Conservation (phyloP, 1,140 invertebrate genomes). For the Bacillus rossius region DNA sequence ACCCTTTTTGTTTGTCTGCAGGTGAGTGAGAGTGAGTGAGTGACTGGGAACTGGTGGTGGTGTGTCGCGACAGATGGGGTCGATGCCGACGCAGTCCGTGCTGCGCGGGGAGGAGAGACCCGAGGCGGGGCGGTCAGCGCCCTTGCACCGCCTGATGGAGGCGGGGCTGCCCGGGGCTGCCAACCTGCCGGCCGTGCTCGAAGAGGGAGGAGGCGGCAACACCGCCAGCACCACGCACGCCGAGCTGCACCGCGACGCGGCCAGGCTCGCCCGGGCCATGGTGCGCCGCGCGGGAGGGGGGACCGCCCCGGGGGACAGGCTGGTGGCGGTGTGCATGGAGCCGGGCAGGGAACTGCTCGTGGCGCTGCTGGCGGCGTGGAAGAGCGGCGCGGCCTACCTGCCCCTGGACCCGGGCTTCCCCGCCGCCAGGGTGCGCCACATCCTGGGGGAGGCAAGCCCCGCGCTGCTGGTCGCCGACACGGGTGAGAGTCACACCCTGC, state of each 20-base stretch:
- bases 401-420: constrained; percentile 75
- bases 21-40: too few species aligned
- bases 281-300: constrained; percentile 33
- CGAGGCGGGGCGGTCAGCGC: constrained; percentile 33
- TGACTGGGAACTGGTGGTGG: neutral
- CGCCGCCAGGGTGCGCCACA: constrained; percentile 63
- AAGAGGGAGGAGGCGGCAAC: constrained; percentile 36
- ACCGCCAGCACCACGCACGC: constrained; percentile 45
- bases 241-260: constrained; percentile 52
- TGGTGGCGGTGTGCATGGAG: constrained; percentile 70
- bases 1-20: too few species aligned
- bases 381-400: constrained; percentile 74
- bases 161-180: constrained; percentile 30
- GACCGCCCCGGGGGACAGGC: constrained; percentile 58
- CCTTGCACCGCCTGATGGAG: constrained; percentile 37
- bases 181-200: constrained; percentile 49
- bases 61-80: constrained; percentile 48
- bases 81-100: constrained; percentile 56
- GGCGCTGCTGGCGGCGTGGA: constrained; percentile 67
- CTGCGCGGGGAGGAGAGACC: constrained; percentile 46
- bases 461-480: constrained; percentile 61
- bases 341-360: constrained; percentile 65
- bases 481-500: too few species aligned
- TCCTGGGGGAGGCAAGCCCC: constrained; percentile 68
- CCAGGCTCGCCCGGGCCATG: constrained; percentile 49